Evolutionary conservation across 1,140 invertebrate genomes (phyloP), one percentile per base, ranked within the genome.

Genomic region (Pseudomyrmex dendroicus): DNA sequence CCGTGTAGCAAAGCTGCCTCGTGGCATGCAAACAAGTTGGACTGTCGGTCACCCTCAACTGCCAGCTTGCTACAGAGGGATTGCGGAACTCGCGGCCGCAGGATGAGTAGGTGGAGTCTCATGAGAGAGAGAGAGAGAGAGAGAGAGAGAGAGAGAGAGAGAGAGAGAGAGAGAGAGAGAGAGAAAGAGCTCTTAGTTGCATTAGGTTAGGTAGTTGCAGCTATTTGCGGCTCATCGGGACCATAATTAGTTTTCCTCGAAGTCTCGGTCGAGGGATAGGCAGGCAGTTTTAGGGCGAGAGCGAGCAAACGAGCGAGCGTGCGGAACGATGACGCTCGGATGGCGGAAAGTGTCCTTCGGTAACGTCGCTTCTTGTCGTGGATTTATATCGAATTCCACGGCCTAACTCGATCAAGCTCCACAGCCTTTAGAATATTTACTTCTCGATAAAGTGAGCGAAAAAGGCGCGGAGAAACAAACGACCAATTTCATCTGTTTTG

Each of bases 221-320:
- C 90, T 87, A 89, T 91, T 91, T 90, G 89, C 86, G 89, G 90
- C 84, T 87, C 88, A 91, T 90, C 86, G 88, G 83, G 63, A 85
- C 83, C 84, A 84, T 92, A 92, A 91, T 92, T 92, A 89, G 91
- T 91, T 92, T 91, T 87, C 87, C 84, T 74, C 83, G 82, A 83
- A 76, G 82, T 82, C 82, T 82, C 44, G 88, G 70, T 85, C 84
- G 67, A 83, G 66, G 70, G 86, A 88, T 88, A 83, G 86, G 87
- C 77, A 78, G 83, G 80, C 86, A 85, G 87, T 88, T 88, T 88
- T 88, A 78, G 64, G 68, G 5, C 35, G 35, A 35, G 35, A 35
- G 35, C 46, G 72, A 66, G 63, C 25, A 3, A 82, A 74, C 68
- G 73, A 50, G 56, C 61, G 62, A 83, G 48, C 76, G 88, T 73